Conservation (phyloP, 2,113 vertebrate genomes). For the Hyperoodon ampullatus region DNA sequence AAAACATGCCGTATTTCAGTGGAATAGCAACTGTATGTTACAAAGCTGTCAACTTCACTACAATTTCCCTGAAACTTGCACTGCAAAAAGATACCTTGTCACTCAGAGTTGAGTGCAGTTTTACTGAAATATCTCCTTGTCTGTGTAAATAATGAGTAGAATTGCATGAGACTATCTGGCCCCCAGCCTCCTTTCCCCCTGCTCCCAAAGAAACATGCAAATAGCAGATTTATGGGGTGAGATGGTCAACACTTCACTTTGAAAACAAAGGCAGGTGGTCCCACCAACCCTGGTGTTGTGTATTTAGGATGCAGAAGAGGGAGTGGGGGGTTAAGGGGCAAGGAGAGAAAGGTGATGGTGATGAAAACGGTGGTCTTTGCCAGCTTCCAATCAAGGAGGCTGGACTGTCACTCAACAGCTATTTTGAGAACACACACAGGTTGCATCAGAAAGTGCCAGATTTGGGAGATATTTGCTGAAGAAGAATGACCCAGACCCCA, state of each 20-base stretch:
- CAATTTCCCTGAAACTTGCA: slow-evolving; percentile 81
- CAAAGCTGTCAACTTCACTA: slow-evolving; percentile 83
- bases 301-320: neutral
- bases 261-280: slow-evolving; percentile 69
- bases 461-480: neutral
- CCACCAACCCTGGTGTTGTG: neutral
- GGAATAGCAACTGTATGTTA: slow-evolving; percentile 83
- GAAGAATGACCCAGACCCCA: neutral
- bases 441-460: neutral
- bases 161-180: slow-evolving; percentile 78
- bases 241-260: slow-evolving; percentile 61
- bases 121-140: slow-evolving; percentile 85
- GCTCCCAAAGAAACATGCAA: slow-evolving; percentile 75
- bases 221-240: slow-evolving; percentile 69
- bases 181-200: slow-evolving; percentile 68
- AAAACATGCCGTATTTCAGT: slow-evolving; percentile 83
- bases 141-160: slow-evolving; percentile 86
- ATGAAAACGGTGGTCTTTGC: neutral
- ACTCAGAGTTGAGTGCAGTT: slow-evolving; percentile 81
- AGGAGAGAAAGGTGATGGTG: neutral
- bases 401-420: neutral
- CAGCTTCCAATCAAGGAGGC: neutral
- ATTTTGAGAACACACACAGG: neutral
- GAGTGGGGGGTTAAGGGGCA: rapidly evolving
- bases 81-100: slow-evolving; percentile 84